Percentiles rank a stretch among this genome's conserved stretches.
Evolutionary conservation across 2,113 vertebrate genomes (phyloP).

Genomic region (Manacus vitellinus): DNA sequence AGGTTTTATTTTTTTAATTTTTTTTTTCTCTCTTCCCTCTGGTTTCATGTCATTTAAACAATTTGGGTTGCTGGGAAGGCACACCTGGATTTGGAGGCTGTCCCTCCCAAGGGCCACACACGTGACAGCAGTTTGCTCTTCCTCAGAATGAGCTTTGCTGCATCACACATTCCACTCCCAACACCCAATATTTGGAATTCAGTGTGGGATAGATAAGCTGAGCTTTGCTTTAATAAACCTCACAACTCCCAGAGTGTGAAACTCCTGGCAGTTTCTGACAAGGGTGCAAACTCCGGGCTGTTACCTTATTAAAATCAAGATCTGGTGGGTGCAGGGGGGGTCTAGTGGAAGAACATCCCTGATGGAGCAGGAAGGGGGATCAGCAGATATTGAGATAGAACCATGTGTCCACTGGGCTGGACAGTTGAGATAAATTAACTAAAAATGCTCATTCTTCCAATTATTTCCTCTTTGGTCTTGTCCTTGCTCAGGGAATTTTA

Average conservation of each 20-base stretch:
- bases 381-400: background rate
- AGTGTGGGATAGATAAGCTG: background rate
- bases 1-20: background rate
- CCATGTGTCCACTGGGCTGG: background rate
- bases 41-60: rapidly evolving
- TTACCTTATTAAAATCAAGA: background rate
- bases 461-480: background rate
- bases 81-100: background rate
- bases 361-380: background rate
- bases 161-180: background rate
- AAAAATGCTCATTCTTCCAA: background rate
- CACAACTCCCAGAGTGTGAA: background rate
- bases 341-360: background rate
- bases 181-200: background rate
- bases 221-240: slow-evolving; percentile 13
- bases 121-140: background rate
- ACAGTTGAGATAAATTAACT: background rate
- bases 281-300: background rate
- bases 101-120: background rate
- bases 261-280: background rate
- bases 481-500: background rate
- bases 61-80: background rate
- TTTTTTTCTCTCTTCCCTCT: background rate
- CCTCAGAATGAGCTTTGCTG: background rate
- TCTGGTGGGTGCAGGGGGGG: background rate